A percentile compares a stretch with the other conserved stretches of the same genome.
These are phyloP conservation scores for Limnephilus auricula DNA, from an alignment of 2,888 invertebrate species.

Conservation along the genomic window DNA sequence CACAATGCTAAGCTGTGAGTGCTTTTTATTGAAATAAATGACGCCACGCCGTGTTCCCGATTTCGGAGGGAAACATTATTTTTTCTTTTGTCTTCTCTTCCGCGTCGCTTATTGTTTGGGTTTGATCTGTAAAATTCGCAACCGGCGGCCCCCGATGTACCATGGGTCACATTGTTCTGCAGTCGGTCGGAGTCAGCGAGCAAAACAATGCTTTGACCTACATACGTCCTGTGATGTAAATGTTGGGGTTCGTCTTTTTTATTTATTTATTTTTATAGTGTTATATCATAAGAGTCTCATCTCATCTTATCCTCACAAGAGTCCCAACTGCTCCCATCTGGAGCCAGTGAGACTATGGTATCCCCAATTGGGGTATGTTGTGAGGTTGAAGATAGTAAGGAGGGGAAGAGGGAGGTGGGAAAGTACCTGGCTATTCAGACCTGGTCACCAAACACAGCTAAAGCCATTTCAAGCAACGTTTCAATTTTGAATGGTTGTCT, in stretches of 20 bases:
- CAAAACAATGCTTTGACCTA: slow-evolving; percentile 33
- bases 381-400: no score
- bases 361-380: no score
- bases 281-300: no score
- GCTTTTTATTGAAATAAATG: slow-evolving; percentile 53
- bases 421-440: no score
- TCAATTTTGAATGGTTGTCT: no score
- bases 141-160: slow-evolving; percentile 14
- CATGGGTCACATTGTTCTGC: background rate
- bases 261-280: no score
- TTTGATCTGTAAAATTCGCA: slow-evolving; percentile 51
- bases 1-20: slow-evolving; percentile 1
- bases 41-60: slow-evolving; percentile 35
- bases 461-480: no score
- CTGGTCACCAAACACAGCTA: no score
- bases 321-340: no score
- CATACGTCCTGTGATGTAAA: background rate
- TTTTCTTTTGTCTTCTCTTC: slow-evolving; percentile 32
- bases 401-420: no score
- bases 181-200: background rate
- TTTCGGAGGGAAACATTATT: slow-evolving; percentile 40
- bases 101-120: slow-evolving; percentile 32
- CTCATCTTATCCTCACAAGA: no score
- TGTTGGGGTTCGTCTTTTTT: background rate
- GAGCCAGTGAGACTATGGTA: no score